These are phyloP conservation scores for Scortum barcoo DNA, from an alignment of 2,113 vertebrate genomes.

Conservation along the genomic window DNA sequence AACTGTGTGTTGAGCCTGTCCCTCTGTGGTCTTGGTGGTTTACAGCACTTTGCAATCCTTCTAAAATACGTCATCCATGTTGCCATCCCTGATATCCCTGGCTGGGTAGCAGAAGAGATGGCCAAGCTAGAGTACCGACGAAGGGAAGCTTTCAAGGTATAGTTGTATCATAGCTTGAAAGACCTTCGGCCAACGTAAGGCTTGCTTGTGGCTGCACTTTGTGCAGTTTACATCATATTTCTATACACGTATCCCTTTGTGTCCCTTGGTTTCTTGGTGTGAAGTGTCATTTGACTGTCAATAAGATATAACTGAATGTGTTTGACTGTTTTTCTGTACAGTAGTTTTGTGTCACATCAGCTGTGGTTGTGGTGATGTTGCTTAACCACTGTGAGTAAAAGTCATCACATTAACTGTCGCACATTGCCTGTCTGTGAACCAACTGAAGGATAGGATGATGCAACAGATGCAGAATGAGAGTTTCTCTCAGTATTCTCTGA, in stretches of 20 bases:
- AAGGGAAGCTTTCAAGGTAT: slow-evolving; percentile 96
- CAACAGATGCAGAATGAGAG: background rate
- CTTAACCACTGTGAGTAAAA: background rate
- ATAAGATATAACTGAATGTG: slow-evolving; percentile 4
- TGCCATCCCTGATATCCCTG: slow-evolving; percentile 93
- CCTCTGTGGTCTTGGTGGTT: slow-evolving; percentile 76
- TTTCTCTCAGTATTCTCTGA: background rate
- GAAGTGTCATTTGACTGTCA: slow-evolving; percentile 29
- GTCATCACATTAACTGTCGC: background rate
- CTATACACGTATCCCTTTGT: slow-evolving; percentile 22
- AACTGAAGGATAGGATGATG: background rate
- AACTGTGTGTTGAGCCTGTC: slow-evolving; percentile 62
- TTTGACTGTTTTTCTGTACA: slow-evolving; percentile 21
- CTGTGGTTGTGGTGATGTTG: background rate
- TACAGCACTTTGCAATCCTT: slow-evolving; percentile 93
- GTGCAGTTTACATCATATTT: slow-evolving; percentile 19
- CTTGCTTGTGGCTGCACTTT: slow-evolving; percentile 49
- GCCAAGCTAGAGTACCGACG: slow-evolving; percentile 95
- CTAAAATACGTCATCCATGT: slow-evolving; percentile 95
- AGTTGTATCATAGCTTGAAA: slow-evolving; percentile 73
- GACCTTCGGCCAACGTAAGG: slow-evolving; percentile 62
- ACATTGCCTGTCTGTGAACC: background rate
- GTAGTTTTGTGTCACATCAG: slow-evolving; percentile 6
- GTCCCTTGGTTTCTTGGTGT: slow-evolving; percentile 25
- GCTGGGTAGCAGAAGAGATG: slow-evolving; percentile 97